These are phyloP conservation scores for Bolinopsis microptera DNA, from an alignment of 37 sponge, comb jelly and placozoan species.

Conservation along the genomic window DNA sequence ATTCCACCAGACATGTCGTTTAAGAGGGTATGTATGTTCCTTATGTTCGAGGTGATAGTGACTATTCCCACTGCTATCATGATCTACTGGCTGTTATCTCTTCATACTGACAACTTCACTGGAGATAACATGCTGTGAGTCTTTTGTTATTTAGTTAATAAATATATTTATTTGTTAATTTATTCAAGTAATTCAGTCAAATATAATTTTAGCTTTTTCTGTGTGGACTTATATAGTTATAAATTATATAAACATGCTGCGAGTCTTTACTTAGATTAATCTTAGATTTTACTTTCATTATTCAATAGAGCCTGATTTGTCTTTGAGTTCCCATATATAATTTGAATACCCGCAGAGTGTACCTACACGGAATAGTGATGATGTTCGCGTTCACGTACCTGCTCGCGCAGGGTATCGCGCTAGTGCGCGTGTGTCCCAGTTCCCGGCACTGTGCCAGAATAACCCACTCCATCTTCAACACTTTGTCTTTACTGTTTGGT, in stretches of 20 bases:
- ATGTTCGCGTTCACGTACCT: conserved; percentile 53
- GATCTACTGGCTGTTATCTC: conserved; percentile 44
- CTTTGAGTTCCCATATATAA: too few relatives aligned
- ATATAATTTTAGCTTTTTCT: too few relatives aligned
- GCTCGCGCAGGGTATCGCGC: not conserved
- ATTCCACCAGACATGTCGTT: conserved; percentile 33
- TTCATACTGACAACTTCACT: conserved; percentile 23
- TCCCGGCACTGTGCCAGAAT: conserved; percentile 5
- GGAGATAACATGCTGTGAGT: conserved; percentile 53
- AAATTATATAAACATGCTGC: too few relatives aligned
- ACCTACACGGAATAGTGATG: conserved; percentile 35
- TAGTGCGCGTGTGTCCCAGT: conserved; percentile 13
- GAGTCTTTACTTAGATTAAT: too few relatives aligned
- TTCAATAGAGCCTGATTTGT: too few relatives aligned
- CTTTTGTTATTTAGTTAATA: too few relatives aligned
- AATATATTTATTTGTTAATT: too few relatives aligned
- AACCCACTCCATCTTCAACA: conserved; percentile 55
- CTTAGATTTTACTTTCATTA: too few relatives aligned
- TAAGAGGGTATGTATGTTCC: conserved; percentile 9
- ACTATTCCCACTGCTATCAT: conserved; percentile 2
- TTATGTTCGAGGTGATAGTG: conserved; percentile 10
- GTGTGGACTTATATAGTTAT: too few relatives aligned
- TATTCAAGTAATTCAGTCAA: too few relatives aligned
- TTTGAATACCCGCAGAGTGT: not conserved
- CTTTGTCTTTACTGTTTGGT: not conserved